Evolutionary conservation across 2,888 invertebrate genomes (phyloP).

Genomic region (Mimas tiliae): DNA sequence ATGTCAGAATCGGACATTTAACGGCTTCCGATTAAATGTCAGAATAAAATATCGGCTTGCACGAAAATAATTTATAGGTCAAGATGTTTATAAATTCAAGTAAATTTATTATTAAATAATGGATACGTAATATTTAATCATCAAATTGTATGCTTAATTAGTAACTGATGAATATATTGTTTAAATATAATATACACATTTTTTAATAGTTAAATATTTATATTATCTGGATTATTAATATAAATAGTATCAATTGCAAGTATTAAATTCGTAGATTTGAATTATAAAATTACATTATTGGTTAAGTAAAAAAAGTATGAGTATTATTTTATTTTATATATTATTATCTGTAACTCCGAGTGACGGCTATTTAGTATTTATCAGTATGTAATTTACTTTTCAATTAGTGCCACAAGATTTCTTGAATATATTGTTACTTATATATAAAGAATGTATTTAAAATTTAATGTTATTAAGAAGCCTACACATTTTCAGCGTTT

Average conservation of each 20-base stretch:
- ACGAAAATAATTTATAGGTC: constrained; percentile 12
- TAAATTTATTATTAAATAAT: neutral
- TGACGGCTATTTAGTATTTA: constrained; percentile 26
- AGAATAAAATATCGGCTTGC: no score
- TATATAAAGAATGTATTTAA: constrained; percentile 50
- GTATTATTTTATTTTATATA: neutral
- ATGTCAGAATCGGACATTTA: neutral
- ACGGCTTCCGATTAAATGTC: neutral
- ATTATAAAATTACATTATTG: neutral
- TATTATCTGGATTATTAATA: neutral
- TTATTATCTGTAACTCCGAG: neutral
- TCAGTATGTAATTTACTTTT: constrained; percentile 20
- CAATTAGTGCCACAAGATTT: constrained; percentile 62
- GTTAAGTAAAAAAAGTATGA: neutral
- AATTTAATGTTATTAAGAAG: constrained; percentile 29
- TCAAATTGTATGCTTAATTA: neutral
- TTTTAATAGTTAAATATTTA: neutral
- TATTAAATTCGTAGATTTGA: no score
- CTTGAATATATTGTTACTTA: constrained; percentile 61
- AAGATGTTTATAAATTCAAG: neutral
- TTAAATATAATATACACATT: neutral
- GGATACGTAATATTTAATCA: neutral
- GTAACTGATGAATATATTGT: neutral
- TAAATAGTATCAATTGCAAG: neutral
- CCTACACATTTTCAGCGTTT: neutral